Evolutionary conservation across 2,888 invertebrate species (phyloP).

Genomic region (Cancer borealis): DNA sequence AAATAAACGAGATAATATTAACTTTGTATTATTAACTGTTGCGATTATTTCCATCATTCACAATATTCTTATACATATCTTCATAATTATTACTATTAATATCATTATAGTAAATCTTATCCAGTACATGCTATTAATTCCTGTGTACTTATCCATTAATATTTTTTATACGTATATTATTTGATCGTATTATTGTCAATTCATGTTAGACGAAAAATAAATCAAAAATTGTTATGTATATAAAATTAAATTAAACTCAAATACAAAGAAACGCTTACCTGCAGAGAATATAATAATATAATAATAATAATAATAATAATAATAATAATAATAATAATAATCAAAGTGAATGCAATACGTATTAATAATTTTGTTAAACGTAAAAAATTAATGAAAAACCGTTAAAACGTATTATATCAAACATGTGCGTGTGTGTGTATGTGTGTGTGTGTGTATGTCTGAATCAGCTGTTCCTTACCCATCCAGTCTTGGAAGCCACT

Average conservation of each 20-base stretch:
- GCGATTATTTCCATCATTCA: not conserved
- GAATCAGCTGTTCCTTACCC: constrained; percentile 51
- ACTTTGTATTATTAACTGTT: too few species aligned
- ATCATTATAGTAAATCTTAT: not conserved
- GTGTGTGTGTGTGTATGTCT: constrained; percentile 44
- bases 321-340: not conserved
- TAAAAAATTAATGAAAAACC: not conserved
- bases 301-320: not conserved
- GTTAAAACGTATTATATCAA: not conserved
- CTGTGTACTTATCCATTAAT: not conserved
- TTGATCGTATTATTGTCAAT: not conserved
- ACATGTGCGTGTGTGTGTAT: constrained; percentile 42
- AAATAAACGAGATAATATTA: too few species aligned
- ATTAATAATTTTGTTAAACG: not conserved
- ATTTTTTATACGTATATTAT: not conserved
- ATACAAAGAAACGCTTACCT: not conserved
- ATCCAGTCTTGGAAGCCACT: constrained; percentile 62
- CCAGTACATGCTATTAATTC: not conserved
- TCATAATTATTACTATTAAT: not conserved
- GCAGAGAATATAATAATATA: too few species aligned
- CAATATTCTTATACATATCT: not conserved
- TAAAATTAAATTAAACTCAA: not conserved
- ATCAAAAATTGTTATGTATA: not conserved
- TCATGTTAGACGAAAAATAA: not conserved
- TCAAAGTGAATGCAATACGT: not conserved